Conservation (phyloP, 2,113 vertebrate species). For the Laterallus jamaicensis region DNA sequence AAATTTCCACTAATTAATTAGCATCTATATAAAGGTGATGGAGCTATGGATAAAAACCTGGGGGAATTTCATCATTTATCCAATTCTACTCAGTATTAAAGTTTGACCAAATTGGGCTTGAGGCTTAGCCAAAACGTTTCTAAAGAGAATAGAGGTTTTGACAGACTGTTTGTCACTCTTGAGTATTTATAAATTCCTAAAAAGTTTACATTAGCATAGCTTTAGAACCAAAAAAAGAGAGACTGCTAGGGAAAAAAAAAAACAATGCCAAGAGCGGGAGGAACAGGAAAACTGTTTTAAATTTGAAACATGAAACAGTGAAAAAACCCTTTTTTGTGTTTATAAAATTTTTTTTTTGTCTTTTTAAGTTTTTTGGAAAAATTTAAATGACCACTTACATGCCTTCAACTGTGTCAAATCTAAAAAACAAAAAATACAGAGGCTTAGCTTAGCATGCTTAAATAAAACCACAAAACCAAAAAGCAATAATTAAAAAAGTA, state of each 20-base stretch:
- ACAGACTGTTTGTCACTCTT: background rate
- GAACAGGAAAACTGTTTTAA: constrained; percentile 47
- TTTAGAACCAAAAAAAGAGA: background rate
- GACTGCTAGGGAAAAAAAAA: background rate
- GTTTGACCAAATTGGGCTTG: background rate
- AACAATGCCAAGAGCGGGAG: background rate
- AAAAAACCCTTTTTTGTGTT: constrained; percentile 32
- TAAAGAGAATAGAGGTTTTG: background rate
- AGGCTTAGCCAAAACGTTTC: background rate
- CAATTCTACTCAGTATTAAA: background rate
- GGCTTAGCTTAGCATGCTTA: constrained; percentile 87
- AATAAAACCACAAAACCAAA: constrained; percentile 81
- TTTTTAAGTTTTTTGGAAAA: constrained; percentile 68
- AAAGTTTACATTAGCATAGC: background rate
- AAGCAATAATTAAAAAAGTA: constrained; percentile 64
- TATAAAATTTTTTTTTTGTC: constrained; percentile 43
- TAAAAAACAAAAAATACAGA: constrained; percentile 88
- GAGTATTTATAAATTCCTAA: background rate
- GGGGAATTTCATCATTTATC: background rate
- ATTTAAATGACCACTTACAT: constrained; percentile 91
- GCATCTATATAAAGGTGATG: background rate
- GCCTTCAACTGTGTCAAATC: constrained; percentile 92
- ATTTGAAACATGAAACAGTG: constrained; percentile 58
- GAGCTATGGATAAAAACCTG: background rate
- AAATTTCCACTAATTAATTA: background rate